Evolutionary conservation across 64 coral and sea anemone species (phyloP).

Genomic region (Porites australiensis): DNA sequence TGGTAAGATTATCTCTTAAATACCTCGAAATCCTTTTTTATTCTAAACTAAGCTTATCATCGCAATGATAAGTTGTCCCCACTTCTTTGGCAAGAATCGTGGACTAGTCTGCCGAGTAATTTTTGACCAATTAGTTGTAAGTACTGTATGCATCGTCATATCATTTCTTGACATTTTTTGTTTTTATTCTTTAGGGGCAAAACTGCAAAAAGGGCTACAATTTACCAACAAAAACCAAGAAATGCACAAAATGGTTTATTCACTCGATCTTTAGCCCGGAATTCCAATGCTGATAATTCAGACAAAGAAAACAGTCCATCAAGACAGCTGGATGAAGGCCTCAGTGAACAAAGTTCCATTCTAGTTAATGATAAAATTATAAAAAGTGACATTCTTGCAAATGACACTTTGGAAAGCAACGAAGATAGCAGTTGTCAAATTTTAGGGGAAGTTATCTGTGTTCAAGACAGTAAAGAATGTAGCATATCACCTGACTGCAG

Average conservation of each 20-base stretch:
- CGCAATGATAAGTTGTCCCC: too few species aligned
- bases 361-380: not conserved
- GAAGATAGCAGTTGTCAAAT: not conserved
- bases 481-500: not conserved
- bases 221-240: not conserved
- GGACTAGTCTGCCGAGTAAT: not conserved
- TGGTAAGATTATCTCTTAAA: conserved; percentile 4
- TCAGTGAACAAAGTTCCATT: not conserved
- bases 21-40: not conserved
- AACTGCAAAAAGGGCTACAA: not conserved
- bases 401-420: conserved; percentile 33
- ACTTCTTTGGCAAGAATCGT: too few species aligned
- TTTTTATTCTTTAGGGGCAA: not conserved
- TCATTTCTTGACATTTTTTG: too few species aligned
- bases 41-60: too few species aligned
- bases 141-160: too few species aligned
- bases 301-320: conserved; percentile 8
- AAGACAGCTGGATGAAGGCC: not conserved
- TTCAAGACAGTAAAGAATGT: conserved; percentile 1
- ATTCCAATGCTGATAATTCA: not conserved
- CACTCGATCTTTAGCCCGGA: too few species aligned
- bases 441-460: not conserved
- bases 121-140: not conserved
- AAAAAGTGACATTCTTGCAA: conserved; percentile 23
- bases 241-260: not conserved